These are phyloP conservation scores for Heloderma charlesbogerti DNA, from an alignment of 2,113 vertebrate species.

Conservation along the genomic window DNA sequence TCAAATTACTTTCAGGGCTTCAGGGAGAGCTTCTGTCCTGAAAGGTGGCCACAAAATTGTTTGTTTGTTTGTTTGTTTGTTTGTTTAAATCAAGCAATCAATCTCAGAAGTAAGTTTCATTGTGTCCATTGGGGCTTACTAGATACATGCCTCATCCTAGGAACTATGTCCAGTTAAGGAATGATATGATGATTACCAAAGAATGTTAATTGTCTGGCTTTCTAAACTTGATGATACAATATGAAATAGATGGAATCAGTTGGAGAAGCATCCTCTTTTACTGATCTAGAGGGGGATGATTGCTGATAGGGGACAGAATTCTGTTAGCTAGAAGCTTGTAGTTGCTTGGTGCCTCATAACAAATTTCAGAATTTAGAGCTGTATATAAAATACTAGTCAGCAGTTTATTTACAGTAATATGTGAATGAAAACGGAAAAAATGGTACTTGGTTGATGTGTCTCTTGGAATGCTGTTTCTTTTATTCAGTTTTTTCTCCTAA, in stretches of 20 bases:
- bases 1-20: rapidly evolving
- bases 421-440: slow-evolving; percentile 31
- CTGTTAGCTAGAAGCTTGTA: background rate
- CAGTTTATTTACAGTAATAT: slow-evolving; percentile 39
- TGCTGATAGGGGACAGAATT: rapidly evolving
- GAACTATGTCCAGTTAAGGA: background rate
- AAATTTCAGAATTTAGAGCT: slow-evolving; percentile 28
- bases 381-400: slow-evolving; percentile 30
- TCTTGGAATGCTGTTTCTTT: slow-evolving; percentile 43
- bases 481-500: slow-evolving; percentile 32
- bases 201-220: too few relatives aligned
- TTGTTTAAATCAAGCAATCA: too few relatives aligned
- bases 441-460: slow-evolving; percentile 46
- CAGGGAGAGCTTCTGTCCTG: too few relatives aligned
- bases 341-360: background rate
- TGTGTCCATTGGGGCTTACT: background rate
- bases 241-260: rapidly evolving
- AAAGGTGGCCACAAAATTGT: too few relatives aligned
- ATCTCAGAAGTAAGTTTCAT: background rate
- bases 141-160: slow-evolving; percentile 43
- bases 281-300: too few relatives aligned
- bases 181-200: background rate
- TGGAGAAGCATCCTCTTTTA: rapidly evolving
- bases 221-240: background rate
- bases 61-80: too few relatives aligned